Evolutionary conservation across 2,888 invertebrate species (phyloP).

Genomic region (Sicus ferrugineus): DNA sequence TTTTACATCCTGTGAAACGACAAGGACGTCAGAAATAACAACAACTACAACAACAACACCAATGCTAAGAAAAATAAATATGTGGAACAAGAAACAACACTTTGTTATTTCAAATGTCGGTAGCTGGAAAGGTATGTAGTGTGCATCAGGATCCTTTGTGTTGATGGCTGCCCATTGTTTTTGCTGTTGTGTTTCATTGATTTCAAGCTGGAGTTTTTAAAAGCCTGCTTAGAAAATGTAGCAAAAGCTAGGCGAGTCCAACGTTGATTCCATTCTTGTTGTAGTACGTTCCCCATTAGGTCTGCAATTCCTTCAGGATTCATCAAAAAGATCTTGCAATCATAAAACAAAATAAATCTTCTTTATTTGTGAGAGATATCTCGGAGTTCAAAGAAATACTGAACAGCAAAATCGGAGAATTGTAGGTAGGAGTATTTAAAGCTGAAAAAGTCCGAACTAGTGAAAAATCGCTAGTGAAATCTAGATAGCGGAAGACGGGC

Average conservation of each 20-base stretch:
- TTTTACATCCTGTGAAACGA: slow-evolving; percentile 35
- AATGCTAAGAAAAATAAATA: slow-evolving; percentile 21
- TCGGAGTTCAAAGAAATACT: too few relatives aligned
- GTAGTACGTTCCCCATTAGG: neutral
- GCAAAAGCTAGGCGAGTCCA: neutral
- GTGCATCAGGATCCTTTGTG: neutral
- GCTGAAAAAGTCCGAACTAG: too few relatives aligned
- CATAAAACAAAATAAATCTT: too few relatives aligned
- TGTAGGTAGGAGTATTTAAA: too few relatives aligned
- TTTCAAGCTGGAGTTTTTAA: slow-evolving; percentile 16
- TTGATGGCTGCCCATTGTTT: slow-evolving; percentile 22
- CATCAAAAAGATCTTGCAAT: too few relatives aligned
- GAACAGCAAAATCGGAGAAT: too few relatives aligned
- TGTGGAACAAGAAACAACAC: slow-evolving; percentile 19
- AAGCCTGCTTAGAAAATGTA: neutral
- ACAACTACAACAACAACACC: slow-evolving; percentile 8
- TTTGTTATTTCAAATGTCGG: slow-evolving; percentile 27
- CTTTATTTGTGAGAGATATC: too few relatives aligned
- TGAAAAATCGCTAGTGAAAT: too few relatives aligned
- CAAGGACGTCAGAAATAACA: slow-evolving; percentile 9
- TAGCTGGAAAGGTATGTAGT: neutral
- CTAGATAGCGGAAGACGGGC: too few relatives aligned
- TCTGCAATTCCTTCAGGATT: too few relatives aligned
- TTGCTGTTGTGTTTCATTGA: slow-evolving; percentile 25
- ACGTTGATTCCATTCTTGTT: neutral